Evolutionary conservation across 2,797 vertebrate species (phyloP).

Genomic region (Cossypha caffra): DNA sequence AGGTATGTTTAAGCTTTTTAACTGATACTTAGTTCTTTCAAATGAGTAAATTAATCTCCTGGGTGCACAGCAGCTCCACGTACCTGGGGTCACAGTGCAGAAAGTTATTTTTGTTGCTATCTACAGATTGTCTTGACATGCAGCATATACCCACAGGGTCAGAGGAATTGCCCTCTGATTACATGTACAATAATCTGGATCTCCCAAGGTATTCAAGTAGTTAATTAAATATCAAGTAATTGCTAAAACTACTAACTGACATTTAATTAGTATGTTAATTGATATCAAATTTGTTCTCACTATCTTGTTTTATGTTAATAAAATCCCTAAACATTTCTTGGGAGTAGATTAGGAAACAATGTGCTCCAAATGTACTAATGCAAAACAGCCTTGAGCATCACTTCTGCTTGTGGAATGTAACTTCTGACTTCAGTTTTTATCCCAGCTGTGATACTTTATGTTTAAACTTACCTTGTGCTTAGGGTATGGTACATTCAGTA

Average conservation of each 20-base stretch:
- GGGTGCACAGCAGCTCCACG: neutral
- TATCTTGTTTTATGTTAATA: conserved; percentile 78
- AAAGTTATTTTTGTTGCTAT: conserved; percentile 27
- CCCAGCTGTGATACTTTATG: neutral
- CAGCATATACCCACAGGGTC: conserved; percentile 48
- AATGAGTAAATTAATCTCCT: conserved; percentile 60
- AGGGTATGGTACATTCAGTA: neutral
- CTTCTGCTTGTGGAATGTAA: neutral
- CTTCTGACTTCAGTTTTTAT: neutral
- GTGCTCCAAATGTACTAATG: conserved; percentile 46
- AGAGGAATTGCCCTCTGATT: conserved; percentile 69
- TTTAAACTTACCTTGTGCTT: neutral
- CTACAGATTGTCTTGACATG: conserved; percentile 49
- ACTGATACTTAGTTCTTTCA: neutral
- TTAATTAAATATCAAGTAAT: conserved; percentile 79
- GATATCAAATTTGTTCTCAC: conserved; percentile 72
- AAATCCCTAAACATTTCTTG: conserved; percentile 71
- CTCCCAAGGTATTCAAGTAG: conserved; percentile 69
- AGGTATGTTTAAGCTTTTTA: conserved; percentile 45
- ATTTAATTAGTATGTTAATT: conserved; percentile 79
- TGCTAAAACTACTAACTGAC: conserved; percentile 75
- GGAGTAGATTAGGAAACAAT: conserved; percentile 68
- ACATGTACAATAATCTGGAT: conserved; percentile 55
- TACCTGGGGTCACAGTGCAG: neutral
- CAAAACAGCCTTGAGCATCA: conserved; percentile 40